These are phyloP conservation scores for Amia ocellicauda DNA, from an alignment of 2,113 vertebrate genomes.

Conservation along the genomic window DNA sequence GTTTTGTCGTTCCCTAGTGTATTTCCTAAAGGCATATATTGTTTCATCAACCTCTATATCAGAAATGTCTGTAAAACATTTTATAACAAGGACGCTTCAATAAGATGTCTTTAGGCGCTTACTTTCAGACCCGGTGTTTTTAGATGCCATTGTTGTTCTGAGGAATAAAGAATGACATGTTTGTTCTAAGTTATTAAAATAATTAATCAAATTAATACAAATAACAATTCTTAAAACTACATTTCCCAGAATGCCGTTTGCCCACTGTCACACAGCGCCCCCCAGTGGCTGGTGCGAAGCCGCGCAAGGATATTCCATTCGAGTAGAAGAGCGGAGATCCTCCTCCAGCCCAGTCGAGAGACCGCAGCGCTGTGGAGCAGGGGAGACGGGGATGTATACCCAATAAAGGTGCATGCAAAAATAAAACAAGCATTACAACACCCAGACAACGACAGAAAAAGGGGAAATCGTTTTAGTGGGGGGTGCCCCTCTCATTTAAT, in stretches of 20 bases:
- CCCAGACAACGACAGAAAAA: constrained; percentile 23
- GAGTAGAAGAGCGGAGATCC: constrained; percentile 44
- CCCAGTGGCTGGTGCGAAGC: constrained; percentile 44
- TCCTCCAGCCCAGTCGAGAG: constrained; percentile 38
- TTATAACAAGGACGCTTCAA: no score
- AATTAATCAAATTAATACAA: no score
- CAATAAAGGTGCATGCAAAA: constrained; percentile 38
- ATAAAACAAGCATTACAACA: constrained; percentile 25
- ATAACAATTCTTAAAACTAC: no score
- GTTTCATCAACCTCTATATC: no score
- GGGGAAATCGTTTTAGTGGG: not conserved
- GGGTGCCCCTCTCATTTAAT: constrained; percentile 20
- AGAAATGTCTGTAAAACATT: no score
- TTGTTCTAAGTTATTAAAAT: no score
- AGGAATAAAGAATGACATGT: no score
- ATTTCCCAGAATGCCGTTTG: constrained; percentile 36
- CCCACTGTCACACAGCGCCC: constrained; percentile 32
- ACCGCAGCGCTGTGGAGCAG: constrained; percentile 31
- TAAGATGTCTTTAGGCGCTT: no score
- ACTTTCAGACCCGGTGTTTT: no score
- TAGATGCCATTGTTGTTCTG: no score
- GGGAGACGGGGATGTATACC: constrained; percentile 19
- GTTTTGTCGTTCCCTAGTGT: no score
- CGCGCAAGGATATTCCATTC: constrained; percentile 43
- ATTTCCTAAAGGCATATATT: no score